phyloP scores from a whole-genome alignment of 2,888 invertebrate species.

The Phortica magna region DNA sequence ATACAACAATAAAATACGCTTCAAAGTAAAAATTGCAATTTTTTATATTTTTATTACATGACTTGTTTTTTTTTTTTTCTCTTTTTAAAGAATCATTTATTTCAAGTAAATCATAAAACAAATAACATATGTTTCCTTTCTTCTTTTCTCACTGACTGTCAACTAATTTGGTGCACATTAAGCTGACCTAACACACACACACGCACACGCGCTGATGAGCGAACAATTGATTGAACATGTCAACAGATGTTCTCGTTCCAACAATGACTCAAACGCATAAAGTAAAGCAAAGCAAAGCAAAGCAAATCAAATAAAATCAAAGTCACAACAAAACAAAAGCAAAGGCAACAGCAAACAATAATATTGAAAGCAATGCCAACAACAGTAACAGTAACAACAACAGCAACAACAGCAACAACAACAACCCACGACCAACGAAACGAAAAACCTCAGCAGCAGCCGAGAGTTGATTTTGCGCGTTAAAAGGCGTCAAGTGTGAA shows the following conservation, averaged over 20 bases:
- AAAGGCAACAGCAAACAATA: neutral
- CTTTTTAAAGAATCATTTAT: neutral
- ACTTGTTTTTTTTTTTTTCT: neutral
- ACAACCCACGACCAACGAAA: neutral
- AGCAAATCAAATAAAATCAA: neutral
- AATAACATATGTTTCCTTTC: neutral
- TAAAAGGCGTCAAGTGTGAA: slow-evolving; percentile 15
- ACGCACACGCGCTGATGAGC: neutral
- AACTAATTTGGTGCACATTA: neutral
- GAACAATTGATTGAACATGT: slow-evolving; percentile 26
- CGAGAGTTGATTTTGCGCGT: neutral
- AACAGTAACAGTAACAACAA: neutral
- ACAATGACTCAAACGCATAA: neutral
- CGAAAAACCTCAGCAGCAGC: neutral
- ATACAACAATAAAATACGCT: too few relatives aligned
- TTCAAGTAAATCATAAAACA: neutral
- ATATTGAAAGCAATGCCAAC: neutral
- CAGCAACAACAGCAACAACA: neutral
- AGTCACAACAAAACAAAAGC: neutral
- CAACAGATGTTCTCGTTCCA: neutral
- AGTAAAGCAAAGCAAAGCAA: slow-evolving; percentile 1
- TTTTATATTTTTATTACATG: neutral
- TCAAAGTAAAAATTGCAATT: too few relatives aligned
- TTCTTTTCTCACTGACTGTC: too few relatives aligned
- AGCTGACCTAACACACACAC: neutral